These are phyloP conservation scores for Torymus aiolomorphi DNA, from an alignment of 2,888 invertebrate genomes.

Conservation along the genomic window DNA sequence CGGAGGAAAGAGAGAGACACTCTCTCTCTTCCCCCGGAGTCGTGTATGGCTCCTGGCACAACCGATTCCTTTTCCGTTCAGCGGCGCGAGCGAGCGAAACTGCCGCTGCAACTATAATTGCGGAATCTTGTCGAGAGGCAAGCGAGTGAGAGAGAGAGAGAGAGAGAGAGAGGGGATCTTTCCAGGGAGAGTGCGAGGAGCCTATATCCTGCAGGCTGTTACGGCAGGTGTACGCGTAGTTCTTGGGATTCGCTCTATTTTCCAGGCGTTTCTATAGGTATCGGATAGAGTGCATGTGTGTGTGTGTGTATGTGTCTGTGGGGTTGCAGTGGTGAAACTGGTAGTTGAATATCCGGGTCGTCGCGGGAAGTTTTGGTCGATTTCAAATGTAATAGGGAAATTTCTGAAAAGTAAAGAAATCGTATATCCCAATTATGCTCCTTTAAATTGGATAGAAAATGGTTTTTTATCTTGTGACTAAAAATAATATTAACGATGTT, in stretches of 20 bases:
- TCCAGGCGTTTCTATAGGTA: too few species aligned
- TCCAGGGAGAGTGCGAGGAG: background rate
- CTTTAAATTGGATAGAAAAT: too few species aligned
- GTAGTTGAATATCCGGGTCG: too few species aligned
- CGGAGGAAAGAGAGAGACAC: constrained; percentile 16
- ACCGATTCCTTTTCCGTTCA: constrained; percentile 56
- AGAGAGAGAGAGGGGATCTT: constrained; percentile 27
- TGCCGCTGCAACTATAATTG: constrained; percentile 67
- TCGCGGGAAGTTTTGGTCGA: too few species aligned
- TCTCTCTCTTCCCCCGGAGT: background rate
- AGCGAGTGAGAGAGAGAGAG: constrained; percentile 22
- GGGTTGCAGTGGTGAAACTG: background rate
- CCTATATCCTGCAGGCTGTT: too few species aligned
- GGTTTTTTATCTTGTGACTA: too few species aligned
- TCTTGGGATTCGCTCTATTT: too few species aligned
- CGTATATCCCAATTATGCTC: too few species aligned
- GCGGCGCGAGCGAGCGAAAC: constrained; percentile 49
- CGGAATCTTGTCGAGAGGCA: constrained; percentile 70
- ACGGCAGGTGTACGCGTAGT: too few species aligned
- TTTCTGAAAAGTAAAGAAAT: too few species aligned
- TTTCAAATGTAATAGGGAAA: too few species aligned
- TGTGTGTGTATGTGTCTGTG: background rate
- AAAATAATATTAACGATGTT: too few species aligned
- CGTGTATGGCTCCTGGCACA: background rate
- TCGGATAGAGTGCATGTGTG: background rate